Percentiles rank a stretch among this genome's conserved stretches.
phyloP scores from a whole-genome alignment of 2,113 vertebrate genomes.

The Chamaea fasciata region DNA sequence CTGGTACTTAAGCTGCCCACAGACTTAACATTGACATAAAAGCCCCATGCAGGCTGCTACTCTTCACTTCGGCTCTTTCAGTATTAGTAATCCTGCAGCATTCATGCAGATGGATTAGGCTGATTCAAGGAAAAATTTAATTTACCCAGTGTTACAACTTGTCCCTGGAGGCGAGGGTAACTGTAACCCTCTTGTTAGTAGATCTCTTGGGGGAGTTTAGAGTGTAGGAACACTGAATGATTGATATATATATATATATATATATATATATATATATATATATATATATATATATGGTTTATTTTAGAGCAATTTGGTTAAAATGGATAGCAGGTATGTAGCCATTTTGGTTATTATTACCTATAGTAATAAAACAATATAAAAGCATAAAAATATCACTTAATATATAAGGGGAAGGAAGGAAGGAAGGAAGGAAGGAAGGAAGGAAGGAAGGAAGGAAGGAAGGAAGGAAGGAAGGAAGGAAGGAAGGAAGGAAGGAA shows the following conservation, averaged over 20 bases:
- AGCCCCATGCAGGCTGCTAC: background rate
- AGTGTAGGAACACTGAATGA: background rate
- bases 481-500: background rate
- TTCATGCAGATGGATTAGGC: background rate
- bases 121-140: background rate
- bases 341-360: background rate
- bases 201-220: background rate
- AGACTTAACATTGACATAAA: background rate
- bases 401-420: background rate
- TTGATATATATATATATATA: background rate
- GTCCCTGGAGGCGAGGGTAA: background rate
- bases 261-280: background rate
- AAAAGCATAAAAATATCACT: background rate
- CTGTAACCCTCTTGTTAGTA: background rate
- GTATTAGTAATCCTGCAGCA: background rate
- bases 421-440: background rate
- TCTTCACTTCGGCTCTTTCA: background rate
- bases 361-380: background rate
- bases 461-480: background rate
- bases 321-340: background rate
- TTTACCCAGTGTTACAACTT: background rate
- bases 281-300: background rate
- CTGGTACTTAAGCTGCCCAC: background rate
- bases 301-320: background rate
- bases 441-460: background rate